Evolutionary conservation across 2,888 invertebrate genomes (phyloP).

Genomic region (Limnephilus auricula): DNA sequence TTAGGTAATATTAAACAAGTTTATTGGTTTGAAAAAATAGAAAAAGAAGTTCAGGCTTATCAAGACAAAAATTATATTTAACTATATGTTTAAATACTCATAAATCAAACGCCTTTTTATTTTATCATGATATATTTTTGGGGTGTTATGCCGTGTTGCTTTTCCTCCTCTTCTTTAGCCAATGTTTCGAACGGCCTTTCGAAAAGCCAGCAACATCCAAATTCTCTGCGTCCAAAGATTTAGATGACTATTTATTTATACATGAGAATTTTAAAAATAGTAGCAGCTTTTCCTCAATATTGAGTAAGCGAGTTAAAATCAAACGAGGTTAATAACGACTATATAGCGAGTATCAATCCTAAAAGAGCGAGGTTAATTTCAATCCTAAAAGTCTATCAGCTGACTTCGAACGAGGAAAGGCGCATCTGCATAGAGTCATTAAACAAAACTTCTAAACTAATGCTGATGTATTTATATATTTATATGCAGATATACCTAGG

Average conservation of each 20-base stretch:
- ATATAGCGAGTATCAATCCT: not conserved
- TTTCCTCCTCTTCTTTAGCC: too few relatives aligned
- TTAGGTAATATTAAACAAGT: too few relatives aligned
- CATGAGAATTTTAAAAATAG: not conserved
- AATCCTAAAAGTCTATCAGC: too few relatives aligned
- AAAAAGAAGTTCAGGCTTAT: too few relatives aligned
- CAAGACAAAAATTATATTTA: too few relatives aligned
- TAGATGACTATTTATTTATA: not conserved
- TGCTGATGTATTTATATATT: not conserved
- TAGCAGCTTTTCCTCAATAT: not conserved
- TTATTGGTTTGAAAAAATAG: not conserved
- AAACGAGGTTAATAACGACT: not conserved
- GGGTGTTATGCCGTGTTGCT: too few relatives aligned
- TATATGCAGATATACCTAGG: not conserved
- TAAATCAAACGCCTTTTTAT: too few relatives aligned
- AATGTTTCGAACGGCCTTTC: too few relatives aligned
- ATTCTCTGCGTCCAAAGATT: not conserved
- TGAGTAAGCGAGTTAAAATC: not conserved
- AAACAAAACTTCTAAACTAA: not conserved
- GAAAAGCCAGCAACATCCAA: not conserved
- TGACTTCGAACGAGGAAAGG: not conserved
- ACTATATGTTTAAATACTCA: too few relatives aligned
- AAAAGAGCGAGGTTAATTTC: too few relatives aligned
- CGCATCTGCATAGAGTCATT: not conserved
- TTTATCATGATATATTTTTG: too few relatives aligned